phyloP scores from a whole-genome alignment of 2,888 invertebrate genomes.

The Dolichopus griseipennis region DNA sequence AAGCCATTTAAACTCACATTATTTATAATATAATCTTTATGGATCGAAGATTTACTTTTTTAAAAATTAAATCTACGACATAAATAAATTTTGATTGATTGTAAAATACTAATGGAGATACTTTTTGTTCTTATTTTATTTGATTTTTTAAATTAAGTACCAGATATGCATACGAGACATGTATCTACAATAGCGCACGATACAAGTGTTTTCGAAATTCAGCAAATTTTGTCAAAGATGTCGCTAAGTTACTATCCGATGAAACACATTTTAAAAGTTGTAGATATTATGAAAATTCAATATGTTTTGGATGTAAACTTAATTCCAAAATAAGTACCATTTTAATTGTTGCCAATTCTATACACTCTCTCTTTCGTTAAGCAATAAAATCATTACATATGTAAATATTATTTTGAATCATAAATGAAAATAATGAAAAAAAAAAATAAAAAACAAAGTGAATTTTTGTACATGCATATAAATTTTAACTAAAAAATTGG shows the following conservation, averaged over 20 bases:
- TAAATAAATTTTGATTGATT: not conserved
- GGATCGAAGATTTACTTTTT: not conserved
- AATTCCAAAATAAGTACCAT: not conserved
- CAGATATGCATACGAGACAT: constrained; percentile 41
- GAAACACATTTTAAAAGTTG: constrained; percentile 41
- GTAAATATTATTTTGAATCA: too few relatives aligned
- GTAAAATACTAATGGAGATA: not conserved
- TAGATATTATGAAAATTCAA: constrained; percentile 31
- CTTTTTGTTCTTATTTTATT: constrained; percentile 1
- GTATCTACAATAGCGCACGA: constrained; percentile 40
- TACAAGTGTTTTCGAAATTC: constrained; percentile 40
- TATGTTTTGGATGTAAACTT: constrained; percentile 26
- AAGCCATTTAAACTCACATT: constrained; percentile 24
- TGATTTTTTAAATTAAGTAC: constrained; percentile 28
- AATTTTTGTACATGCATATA: too few relatives aligned
- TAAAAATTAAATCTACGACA: not conserved
- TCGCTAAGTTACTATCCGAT: constrained; percentile 40
- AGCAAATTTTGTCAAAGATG: constrained; percentile 37
- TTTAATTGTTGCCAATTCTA: not conserved
- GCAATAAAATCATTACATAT: too few relatives aligned
- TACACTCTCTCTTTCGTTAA: not conserved
- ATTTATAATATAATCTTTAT: not conserved
- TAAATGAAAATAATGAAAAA: too few relatives aligned
- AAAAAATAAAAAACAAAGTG: too few relatives aligned
- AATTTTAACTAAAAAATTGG: too few relatives aligned